Conservation (phyloP, 2,797 vertebrate genomes). For the Rhinatrema bivittatum region DNA sequence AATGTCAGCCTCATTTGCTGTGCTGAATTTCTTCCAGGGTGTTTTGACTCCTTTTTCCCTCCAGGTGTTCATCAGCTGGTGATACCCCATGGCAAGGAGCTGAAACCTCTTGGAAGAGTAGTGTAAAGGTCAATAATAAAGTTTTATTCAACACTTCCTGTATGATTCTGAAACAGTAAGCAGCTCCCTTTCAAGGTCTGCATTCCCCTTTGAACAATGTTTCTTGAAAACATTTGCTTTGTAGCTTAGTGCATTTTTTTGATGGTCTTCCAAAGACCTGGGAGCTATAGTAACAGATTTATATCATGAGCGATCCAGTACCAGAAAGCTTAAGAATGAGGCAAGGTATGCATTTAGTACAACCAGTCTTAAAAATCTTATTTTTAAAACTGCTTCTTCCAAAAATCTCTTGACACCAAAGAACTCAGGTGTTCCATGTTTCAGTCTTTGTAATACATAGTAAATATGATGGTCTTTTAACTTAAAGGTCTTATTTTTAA, state of each 20-base stretch:
- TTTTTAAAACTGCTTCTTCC: too few relatives aligned
- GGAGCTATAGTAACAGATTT: conserved; percentile 20
- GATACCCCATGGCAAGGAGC: conserved; percentile 18
- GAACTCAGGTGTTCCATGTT: too few relatives aligned
- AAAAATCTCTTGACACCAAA: too few relatives aligned
- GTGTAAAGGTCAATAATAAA: conserved; percentile 24
- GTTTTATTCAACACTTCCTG: conserved; percentile 32
- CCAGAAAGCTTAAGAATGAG: too few relatives aligned
- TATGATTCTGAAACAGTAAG: conserved; percentile 26
- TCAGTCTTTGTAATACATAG: too few relatives aligned
- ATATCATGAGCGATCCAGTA: too few relatives aligned
- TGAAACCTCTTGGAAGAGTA: conserved; percentile 33
- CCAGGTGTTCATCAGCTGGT: conserved; percentile 8
- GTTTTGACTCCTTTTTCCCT: conserved; percentile 5
- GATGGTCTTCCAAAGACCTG: conserved; percentile 29
- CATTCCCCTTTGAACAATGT: conserved; percentile 22
- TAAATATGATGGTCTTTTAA: too few relatives aligned
- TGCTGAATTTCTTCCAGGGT: conserved; percentile 9
- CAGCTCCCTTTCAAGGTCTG: conserved; percentile 28
- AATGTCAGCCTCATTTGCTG: conserved; percentile 5
- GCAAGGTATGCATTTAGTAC: conserved; percentile 16
- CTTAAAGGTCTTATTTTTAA: too few relatives aligned
- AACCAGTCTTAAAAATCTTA: conserved; percentile 28
- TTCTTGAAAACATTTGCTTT: conserved; percentile 22
- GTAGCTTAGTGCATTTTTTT: conserved; percentile 25